phyloP scores from a whole-genome alignment of 1,140 invertebrate species.

The Bombus confusus region DNA sequence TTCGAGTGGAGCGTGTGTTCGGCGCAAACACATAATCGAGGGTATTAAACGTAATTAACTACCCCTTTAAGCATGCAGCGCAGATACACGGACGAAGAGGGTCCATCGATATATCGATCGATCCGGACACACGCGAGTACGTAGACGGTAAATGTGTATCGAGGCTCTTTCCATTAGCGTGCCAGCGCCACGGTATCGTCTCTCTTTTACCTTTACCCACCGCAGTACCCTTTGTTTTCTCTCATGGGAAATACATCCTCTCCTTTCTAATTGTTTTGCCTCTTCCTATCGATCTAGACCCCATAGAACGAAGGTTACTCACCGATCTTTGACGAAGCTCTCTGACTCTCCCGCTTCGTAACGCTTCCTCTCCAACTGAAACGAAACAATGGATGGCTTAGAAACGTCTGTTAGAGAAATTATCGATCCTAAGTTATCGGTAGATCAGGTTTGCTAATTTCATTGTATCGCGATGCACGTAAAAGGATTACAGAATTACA shows the following conservation, averaged over 20 bases:
- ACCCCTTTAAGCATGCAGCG: constrained; percentile 70
- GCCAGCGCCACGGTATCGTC: constrained; percentile 52
- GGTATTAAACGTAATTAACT: constrained; percentile 81
- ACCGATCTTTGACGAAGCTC: constrained; percentile 52
- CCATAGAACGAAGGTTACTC: constrained; percentile 49
- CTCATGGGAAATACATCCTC: constrained; percentile 74
- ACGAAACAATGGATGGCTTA: constrained; percentile 31
- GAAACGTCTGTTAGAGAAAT: neutral
- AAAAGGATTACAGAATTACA: neutral
- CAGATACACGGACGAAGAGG: constrained; percentile 61
- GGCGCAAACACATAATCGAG: constrained; percentile 78
- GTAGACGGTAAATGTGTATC: constrained; percentile 64
- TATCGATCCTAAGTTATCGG: neutral
- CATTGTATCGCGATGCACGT: neutral
- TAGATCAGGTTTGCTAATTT: neutral
- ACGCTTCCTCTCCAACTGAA: constrained; percentile 33
- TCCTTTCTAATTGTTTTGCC: constrained; percentile 75
- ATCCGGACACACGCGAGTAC: constrained; percentile 52
- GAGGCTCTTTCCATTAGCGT: constrained; percentile 76
- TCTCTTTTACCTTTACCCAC: constrained; percentile 60
- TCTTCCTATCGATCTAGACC: constrained; percentile 63
- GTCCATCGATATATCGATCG: constrained; percentile 78
- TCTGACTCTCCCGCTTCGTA: neutral
- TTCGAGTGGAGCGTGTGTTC: constrained; percentile 71
- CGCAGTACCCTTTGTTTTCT: constrained; percentile 67